Evolutionary conservation across 1,140 invertebrate genomes (phyloP).

Genomic region (Brachionus rotundiformis): DNA sequence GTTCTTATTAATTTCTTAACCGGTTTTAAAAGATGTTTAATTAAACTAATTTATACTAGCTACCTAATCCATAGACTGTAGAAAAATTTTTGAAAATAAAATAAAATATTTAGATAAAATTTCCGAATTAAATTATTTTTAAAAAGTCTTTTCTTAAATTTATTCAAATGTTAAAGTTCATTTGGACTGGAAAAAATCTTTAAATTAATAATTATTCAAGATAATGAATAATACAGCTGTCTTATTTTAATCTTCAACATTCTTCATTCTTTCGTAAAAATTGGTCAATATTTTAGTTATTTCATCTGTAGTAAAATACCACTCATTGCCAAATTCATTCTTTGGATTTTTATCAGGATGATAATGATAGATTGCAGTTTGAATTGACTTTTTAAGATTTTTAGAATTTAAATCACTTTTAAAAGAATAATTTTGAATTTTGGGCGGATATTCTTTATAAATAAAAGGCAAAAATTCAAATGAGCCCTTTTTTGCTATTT

Average conservation of each 20-base stretch:
- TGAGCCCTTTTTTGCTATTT: neutral
- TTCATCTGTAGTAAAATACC: constrained; percentile 16
- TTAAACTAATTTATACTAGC: no score
- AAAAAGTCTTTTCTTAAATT: no score
- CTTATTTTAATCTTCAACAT: neutral
- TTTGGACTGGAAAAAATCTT: no score
- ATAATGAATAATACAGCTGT: neutral
- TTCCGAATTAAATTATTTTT: no score
- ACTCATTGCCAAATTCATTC: neutral
- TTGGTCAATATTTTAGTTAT: constrained; percentile 12
- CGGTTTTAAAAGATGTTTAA: no score
- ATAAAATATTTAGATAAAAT: no score
- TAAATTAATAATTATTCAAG: no score
- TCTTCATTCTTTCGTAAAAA: neutral
- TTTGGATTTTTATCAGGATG: constrained; percentile 18
- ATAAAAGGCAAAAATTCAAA: constrained; percentile 13
- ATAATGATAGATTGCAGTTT: constrained; percentile 15
- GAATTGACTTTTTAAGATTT: constrained; percentile 15
- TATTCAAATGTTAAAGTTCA: no score
- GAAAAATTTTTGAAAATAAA: no score
- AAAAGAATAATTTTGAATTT: neutral
- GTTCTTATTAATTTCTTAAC: no score
- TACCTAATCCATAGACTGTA: no score
- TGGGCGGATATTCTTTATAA: neutral
- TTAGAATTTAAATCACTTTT: neutral